Base-by-base conservation (phyloP, 2,113 vertebrate genomes). In the Dicentrarchus labrax region DNA sequence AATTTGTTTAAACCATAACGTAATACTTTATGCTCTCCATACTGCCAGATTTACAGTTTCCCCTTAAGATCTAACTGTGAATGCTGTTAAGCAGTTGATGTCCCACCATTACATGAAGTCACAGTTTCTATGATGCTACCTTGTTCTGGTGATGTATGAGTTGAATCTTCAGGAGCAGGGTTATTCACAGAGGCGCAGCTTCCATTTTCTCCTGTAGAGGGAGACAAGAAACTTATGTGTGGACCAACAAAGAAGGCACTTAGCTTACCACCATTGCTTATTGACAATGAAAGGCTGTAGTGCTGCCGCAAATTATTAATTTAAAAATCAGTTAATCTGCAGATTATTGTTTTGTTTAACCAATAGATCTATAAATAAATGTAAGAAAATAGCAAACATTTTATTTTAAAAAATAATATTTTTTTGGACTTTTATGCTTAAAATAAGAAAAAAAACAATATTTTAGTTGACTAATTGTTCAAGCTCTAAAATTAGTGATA, bases 121-220 rank as follows among this genome's bases (percentile, higher is more conserved):
- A 71, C 9, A 16, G 16, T 65, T 50, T 79, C 4, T 47, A 24
- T 5, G 5, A 53, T 30, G 16, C 13, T 94, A 96, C 95, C 95
- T 91, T 93, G 94, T 71, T 95, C 95, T 85, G 93, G 94, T 72
- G 95, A 92, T 15, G 89, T 84, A 54, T 88, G 89, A 77, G 88
- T 78, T 45, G 89, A 93, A 57, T 91, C 87, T 39, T 90, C 93
- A 80, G 91, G 78, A 73, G 87, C 69, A 45, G 87, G 88, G 76
- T 89, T 93, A 73, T 84, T 90, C 69, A 86, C 83, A 86, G 94
- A 86, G 72, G 71, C 30, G 72, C 91, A 93, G 70, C 48, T 83
- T 89, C 82, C 83, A 80, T 86, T 90, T 45, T 95, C 94, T 86
- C 92, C 95, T 96, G 88, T 21, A 88, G 85, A 89, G 74, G 83